Conservation (phyloP, 2,797 vertebrate genomes). For the Phrynocephalus forsythii region DNA sequence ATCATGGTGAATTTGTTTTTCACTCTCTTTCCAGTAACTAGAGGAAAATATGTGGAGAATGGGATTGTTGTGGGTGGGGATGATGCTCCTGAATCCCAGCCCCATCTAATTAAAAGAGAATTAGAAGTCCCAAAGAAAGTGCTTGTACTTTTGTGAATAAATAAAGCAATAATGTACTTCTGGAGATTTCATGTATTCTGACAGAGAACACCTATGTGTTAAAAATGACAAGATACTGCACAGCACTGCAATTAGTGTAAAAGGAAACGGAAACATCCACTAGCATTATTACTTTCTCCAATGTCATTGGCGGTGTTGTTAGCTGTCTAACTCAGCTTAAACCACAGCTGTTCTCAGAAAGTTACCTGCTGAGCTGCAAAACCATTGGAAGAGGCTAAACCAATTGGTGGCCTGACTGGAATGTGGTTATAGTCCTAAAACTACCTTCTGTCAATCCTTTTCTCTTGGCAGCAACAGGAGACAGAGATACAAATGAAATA, state of each 20-base stretch:
- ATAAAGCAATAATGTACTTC: not conserved
- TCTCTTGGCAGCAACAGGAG: not conserved
- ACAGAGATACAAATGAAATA: not conserved
- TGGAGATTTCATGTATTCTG: not conserved
- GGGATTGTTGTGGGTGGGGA: fast-evolving
- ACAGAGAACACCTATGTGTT: not conserved
- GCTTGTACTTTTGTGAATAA: not conserved
- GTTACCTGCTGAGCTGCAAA: not conserved
- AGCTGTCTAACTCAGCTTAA: not conserved
- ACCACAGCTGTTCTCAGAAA: not conserved
- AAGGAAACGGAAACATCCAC: conserved; percentile 9
- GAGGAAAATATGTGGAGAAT: no score
- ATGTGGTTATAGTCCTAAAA: not conserved
- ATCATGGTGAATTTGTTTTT: no score
- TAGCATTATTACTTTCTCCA: not conserved
- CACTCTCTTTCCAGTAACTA: no score
- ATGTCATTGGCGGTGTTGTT: not conserved
- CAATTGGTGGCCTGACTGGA: not conserved
- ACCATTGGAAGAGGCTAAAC: not conserved
- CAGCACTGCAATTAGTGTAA: not conserved
- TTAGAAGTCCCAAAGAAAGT: not conserved
- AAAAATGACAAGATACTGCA: not conserved
- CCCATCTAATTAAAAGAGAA: not conserved
- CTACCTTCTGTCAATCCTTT: not conserved
- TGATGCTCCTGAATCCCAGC: not conserved